Evolutionary conservation across 2,888 invertebrate species (phyloP).

Genomic region (Lasius fuliginosus): DNA sequence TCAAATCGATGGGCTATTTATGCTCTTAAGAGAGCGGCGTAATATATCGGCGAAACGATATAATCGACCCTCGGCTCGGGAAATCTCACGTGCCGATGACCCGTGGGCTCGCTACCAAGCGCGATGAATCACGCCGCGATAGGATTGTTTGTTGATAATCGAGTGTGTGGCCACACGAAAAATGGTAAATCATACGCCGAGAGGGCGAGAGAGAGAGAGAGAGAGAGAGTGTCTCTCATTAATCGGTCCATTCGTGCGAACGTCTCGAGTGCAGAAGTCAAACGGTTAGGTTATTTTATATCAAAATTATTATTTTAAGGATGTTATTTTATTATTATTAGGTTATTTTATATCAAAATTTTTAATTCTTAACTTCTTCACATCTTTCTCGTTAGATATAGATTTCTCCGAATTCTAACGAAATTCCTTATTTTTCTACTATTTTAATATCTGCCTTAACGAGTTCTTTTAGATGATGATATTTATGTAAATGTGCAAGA

Average conservation of each 20-base stretch:
- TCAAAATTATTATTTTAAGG: too few relatives aligned
- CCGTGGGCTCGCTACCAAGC: slow-evolving; percentile 57
- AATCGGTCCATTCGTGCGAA: slow-evolving; percentile 45
- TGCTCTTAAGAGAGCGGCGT: slow-evolving; percentile 26
- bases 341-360: neutral
- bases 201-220: neutral
- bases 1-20: slow-evolving; percentile 45
- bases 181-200: slow-evolving; percentile 42
- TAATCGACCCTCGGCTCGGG: slow-evolving; percentile 52
- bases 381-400: too few relatives aligned
- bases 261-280: slow-evolving; percentile 16
- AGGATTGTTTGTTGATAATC: slow-evolving; percentile 62
- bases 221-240: slow-evolving; percentile 23
- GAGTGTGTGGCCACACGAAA: slow-evolving; percentile 50
- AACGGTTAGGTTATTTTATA: neutral
- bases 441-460: neutral
- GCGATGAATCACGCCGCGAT: slow-evolving; percentile 69
- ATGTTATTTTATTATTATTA: too few relatives aligned
- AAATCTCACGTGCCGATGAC: slow-evolving; percentile 69
- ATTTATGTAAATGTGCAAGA: neutral
- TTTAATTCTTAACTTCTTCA: neutral
- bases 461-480: neutral
- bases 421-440: neutral
- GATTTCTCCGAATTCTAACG: neutral
- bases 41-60: slow-evolving; percentile 62